These are phyloP conservation scores for Meloidogyne floridensis DNA, from an alignment of 1,140 invertebrate genomes.

Conservation along the genomic window DNA sequence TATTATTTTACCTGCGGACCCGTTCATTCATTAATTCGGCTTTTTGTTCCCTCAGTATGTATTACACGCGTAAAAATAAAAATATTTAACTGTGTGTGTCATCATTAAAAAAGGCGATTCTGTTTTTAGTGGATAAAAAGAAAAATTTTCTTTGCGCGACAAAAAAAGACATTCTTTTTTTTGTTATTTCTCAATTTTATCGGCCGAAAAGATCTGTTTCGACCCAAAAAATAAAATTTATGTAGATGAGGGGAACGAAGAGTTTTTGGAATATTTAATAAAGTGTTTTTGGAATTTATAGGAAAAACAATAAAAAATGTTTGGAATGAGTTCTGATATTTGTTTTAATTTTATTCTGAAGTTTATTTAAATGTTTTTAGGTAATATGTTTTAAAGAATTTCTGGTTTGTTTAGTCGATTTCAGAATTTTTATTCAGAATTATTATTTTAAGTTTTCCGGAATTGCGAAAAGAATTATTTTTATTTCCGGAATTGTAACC, in stretches of 20 bases:
- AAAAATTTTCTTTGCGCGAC: slow-evolving; percentile 1
- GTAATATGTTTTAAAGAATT: neutral
- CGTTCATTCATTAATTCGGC: neutral
- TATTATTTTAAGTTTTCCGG: neutral
- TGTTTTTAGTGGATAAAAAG: neutral
- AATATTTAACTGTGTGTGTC: neutral
- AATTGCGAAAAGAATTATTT: no score
- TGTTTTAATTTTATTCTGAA: neutral
- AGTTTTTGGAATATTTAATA: neutral
- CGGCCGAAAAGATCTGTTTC: slow-evolving; percentile 8
- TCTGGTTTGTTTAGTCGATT: neutral
- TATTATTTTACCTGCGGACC: neutral
- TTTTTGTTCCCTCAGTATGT: neutral
- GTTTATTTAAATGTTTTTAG: neutral
- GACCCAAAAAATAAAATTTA: slow-evolving; percentile 2
- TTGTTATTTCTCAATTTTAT: neutral
- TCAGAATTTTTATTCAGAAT: neutral
- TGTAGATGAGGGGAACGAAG: neutral
- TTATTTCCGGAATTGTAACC: no score
- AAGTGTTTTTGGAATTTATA: neutral
- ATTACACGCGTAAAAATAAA: neutral
- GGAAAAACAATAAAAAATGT: neutral
- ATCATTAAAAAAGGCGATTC: neutral
- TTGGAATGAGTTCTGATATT: neutral
- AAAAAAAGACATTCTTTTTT: neutral